phyloP scores from a whole-genome alignment of 2,797 vertebrate species.

The Remorina albescens region DNA sequence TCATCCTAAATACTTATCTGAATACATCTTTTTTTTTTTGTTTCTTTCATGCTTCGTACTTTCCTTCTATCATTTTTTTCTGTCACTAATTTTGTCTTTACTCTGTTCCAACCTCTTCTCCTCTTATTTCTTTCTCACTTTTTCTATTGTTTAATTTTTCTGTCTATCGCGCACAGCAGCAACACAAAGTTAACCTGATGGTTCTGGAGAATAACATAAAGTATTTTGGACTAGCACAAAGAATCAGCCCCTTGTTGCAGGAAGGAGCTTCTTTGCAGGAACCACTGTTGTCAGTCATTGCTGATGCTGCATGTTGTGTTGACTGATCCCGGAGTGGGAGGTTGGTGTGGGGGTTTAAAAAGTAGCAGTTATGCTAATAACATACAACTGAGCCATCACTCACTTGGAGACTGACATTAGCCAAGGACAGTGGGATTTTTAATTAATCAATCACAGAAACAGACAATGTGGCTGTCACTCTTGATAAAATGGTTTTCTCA shows the following conservation, averaged over 20 bases:
- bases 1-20: background rate
- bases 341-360: slow-evolving; percentile 22
- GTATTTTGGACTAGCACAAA: slow-evolving; percentile 51
- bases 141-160: background rate
- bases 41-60: too few species aligned
- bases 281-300: slow-evolving; percentile 54
- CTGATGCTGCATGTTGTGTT: slow-evolving; percentile 26
- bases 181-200: background rate
- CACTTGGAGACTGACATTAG: slow-evolving; percentile 54
- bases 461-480: slow-evolving; percentile 36
- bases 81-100: background rate
- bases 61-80: background rate
- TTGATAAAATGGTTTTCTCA: slow-evolving; percentile 2
- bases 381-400: slow-evolving; percentile 54
- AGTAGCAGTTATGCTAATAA: slow-evolving; percentile 49
- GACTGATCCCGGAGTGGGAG: slow-evolving; percentile 36
- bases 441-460: slow-evolving; percentile 48
- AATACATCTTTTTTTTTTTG: background rate
- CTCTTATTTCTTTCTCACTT: background rate
- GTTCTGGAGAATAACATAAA: slow-evolving; percentile 65
- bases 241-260: slow-evolving; percentile 48
- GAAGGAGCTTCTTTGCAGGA: slow-evolving; percentile 70
- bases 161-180: background rate
- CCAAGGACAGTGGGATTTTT: slow-evolving; percentile 51
- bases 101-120: background rate